Evolutionary conservation across 2,113 vertebrate genomes (phyloP), one percentile per base, ranked within the genome.

Genomic region (Oncorhynchus gorbuscha): DNA sequence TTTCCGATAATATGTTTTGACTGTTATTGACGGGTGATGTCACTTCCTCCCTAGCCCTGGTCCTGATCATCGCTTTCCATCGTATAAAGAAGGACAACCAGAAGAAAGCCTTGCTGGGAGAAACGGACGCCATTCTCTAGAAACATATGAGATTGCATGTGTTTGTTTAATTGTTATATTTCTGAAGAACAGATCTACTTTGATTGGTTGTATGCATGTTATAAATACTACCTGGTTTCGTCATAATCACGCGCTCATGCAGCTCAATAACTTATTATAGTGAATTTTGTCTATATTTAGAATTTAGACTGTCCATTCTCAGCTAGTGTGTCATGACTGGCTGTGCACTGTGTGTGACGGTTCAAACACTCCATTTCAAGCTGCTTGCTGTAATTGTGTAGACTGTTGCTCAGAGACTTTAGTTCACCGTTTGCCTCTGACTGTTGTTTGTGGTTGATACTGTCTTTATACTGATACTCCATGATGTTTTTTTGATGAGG

Each of bases 91-190:
- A 89, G 82, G 14, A 61, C 45, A 61, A 24, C 11, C 83, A 87
- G 74, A 82, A 76, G 48, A 65, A 69, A 55, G 3, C 0, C 14
- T 0, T 0, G 22, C 20, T 13, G 0, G 84, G 71, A 2, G 90
- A 92, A 69, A 78, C 1, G 49, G 87, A 87, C 1, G 18, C 59
- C 69, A 88, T 93, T 74, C 88, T 93, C 79, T 93, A 93, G 75
- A 81, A 12, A 76, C 20, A 22, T 12, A 73, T 16, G 16, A 48
- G 55, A 20, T 24, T 22, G 28, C 14, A 49, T 14, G 28, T 61
- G 20, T n/a, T 35, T 69, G 30, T 24, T 8, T 72, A 48, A 55
- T 69, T 72, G 76, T 51, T 61, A 67, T 79, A 76, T 83, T 81
- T 77, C 30, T 74, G 32, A n/a, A 76, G 58, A 64, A 18, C 35